Evolutionary conservation across 2,113 vertebrate genomes (phyloP), one percentile per base, ranked within the genome.

Genomic region (Lampris incognitus): DNA sequence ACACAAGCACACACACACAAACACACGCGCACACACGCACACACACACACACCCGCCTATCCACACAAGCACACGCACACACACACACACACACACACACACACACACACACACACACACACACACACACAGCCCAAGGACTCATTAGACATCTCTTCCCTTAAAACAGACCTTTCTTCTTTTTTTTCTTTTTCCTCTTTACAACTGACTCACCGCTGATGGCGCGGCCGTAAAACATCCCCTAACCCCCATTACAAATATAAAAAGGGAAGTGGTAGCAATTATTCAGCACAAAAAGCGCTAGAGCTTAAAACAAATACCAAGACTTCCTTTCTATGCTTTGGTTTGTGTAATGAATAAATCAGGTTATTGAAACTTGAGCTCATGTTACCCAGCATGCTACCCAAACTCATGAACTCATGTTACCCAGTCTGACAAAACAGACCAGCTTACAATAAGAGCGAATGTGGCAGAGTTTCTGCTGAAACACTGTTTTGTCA

Each of bases 41-140:
- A 24, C 24, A 24, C 24, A 24, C 24, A 24, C 24, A 24, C 24
- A 24, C 24, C 24, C 24, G 24, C 24, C 24, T 24, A 24, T 24
- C 24, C 24, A 24, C 24, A 24, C 24, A 24, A 24, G 24, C 24
- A 24, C 24, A 24, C 24, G 24, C 24, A 24, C 24, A 24, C 24
- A 24, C 62, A 86, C n/a, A 3, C 74, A 49, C 73, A 11, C 8
- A 38, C 54, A 3, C 49, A 71, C 79, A 56, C 3, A 3, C 50
- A 5, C 50, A 5, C 50, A 2, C 50, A 7, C 50, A 1, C 50
- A 7, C 50, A 51, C 50, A 5, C 50, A 51, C 4, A 5, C 5
- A 60, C 77, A 85, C 78, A 79, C 56, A 81, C 80, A 87, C 72
- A 70, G 71, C 72, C 79, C 77, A 61, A 44, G 73, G 88, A 88